Evolutionary conservation across 2,888 invertebrate genomes (phyloP).

Genomic region (Cheilosia vulpina): DNA sequence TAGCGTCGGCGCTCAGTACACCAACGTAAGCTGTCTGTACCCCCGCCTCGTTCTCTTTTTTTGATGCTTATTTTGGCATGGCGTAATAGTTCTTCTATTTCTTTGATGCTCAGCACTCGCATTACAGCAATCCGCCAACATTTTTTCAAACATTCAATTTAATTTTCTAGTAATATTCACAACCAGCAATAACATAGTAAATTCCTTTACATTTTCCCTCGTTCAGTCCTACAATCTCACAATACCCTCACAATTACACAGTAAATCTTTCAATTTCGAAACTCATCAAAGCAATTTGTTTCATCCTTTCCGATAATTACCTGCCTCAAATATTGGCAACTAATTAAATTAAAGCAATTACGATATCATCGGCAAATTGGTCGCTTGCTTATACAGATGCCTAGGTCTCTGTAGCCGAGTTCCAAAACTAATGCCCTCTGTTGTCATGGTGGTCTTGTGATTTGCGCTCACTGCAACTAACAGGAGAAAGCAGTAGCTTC

Average conservation of each 20-base stretch:
- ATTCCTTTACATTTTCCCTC: not conserved
- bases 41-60: too few relatives aligned
- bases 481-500: constrained; percentile 10
- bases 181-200: too few relatives aligned
- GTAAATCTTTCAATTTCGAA: not conserved
- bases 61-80: too few relatives aligned
- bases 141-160: not conserved
- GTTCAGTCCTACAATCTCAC: not conserved
- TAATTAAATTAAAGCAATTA: constrained; percentile 45
- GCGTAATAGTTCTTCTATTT: too few relatives aligned
- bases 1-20: too few relatives aligned
- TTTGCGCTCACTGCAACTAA: constrained; percentile 7
- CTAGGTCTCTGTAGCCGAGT: not conserved
- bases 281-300: constrained; percentile 16
- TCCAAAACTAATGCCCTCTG: constrained; percentile 5
- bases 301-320: constrained; percentile 21
- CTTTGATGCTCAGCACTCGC: too few relatives aligned
- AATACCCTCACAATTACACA: constrained; percentile 1
- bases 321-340: constrained; percentile 36
- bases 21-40: too few relatives aligned
- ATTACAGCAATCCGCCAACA: too few relatives aligned
- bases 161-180: not conserved
- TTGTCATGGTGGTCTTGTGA: constrained; percentile 10
- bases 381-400: constrained; percentile 8
- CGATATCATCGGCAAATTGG: constrained; percentile 22